phyloP scores from a whole-genome alignment of 2,797 vertebrate species.

The Pangasius krempfi region DNA sequence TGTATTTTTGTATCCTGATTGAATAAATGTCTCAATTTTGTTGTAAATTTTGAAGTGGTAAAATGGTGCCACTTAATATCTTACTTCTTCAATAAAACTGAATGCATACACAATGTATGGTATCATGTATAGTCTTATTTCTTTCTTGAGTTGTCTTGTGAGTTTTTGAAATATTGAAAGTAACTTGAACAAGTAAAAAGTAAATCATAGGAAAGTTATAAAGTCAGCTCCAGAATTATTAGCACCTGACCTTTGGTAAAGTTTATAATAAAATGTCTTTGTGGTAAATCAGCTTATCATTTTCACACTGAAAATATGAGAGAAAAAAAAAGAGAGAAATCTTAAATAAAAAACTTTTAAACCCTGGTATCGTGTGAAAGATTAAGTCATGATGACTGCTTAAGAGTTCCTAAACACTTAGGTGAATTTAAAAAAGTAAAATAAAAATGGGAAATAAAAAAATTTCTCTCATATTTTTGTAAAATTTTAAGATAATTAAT shows the following conservation, averaged over 20 bases:
- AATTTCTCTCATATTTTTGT: background rate
- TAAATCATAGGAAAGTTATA: background rate
- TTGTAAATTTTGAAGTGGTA: slow-evolving; percentile 88
- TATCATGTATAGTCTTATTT: background rate
- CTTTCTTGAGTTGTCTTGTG: background rate
- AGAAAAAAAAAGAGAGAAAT: background rate
- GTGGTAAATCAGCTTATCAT: background rate
- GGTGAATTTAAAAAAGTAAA: background rate
- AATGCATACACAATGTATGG: slow-evolving; percentile 80
- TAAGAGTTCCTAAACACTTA: background rate
- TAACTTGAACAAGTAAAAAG: background rate
- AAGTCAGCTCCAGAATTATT: background rate
- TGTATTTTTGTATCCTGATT: slow-evolving; percentile 99
- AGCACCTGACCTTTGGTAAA: background rate
- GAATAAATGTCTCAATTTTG: slow-evolving; percentile 89
- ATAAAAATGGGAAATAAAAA: background rate
- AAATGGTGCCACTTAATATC: slow-evolving; percentile 84
- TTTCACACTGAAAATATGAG: background rate
- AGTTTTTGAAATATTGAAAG: background rate
- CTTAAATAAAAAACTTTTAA: background rate
- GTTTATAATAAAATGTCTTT: background rate
- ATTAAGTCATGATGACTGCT: background rate
- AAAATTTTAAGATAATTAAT: background rate
- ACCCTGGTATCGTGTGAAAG: background rate
- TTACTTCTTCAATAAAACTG: slow-evolving; percentile 95